phyloP scores from a whole-genome alignment of 2,888 invertebrate species.

The Deilephila porcellus region DNA sequence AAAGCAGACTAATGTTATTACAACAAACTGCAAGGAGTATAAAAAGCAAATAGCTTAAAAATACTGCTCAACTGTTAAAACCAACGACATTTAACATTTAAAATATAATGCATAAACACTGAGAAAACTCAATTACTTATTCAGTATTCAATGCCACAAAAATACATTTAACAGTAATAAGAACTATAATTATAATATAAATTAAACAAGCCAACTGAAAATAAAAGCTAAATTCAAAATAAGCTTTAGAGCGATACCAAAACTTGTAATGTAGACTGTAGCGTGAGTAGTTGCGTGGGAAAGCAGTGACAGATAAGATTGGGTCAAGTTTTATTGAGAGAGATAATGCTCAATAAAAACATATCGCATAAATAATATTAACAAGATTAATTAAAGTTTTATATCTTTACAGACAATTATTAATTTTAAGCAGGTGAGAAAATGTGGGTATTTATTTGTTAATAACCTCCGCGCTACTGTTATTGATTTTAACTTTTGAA shows the following conservation, averaged over 20 bases:
- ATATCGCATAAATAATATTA: not conserved
- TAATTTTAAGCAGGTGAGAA: not conserved
- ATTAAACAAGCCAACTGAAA: not conserved
- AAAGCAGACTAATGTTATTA: too few relatives aligned
- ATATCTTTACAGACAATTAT: not conserved
- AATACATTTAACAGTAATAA: too few relatives aligned
- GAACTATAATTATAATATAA: too few relatives aligned
- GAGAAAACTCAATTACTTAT: too few relatives aligned
- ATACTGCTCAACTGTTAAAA: too few relatives aligned
- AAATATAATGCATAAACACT: too few relatives aligned
- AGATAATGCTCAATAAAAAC: not conserved
- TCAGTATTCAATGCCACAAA: too few relatives aligned
- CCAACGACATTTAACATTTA: too few relatives aligned
- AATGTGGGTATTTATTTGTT: not conserved
- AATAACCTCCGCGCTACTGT: too few relatives aligned
- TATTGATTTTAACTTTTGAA: too few relatives aligned
- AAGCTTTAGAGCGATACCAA: not conserved
- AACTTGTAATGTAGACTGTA: not conserved
- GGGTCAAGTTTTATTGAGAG: conserved; percentile 15
- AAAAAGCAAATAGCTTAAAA: too few relatives aligned
- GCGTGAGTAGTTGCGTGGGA: conserved; percentile 19
- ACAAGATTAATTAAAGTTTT: not conserved
- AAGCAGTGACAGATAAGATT: conserved; percentile 24
- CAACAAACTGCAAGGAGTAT: too few relatives aligned
- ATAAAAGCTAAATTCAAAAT: not conserved